Conservation (phyloP, 2,113 vertebrate species). For the Stomatorhinus ivindoensis region DNA sequence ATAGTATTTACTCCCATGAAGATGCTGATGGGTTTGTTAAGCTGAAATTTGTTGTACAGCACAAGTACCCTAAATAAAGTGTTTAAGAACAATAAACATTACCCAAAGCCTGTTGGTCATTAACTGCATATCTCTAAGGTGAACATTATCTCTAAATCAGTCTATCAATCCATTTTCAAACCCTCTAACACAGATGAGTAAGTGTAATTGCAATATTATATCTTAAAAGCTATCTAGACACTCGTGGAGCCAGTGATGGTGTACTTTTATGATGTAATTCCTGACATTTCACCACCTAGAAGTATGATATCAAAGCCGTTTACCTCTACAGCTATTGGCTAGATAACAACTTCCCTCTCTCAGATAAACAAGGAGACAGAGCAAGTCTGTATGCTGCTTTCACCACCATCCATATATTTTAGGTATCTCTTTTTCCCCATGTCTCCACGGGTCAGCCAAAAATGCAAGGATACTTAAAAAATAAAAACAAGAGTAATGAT, state of each 20-base stretch:
- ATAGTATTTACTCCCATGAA: not conserved
- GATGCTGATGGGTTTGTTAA: not conserved
- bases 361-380: not conserved
- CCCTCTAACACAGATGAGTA: not conserved
- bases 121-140: not conserved
- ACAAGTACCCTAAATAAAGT: not conserved
- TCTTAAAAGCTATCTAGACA: not conserved
- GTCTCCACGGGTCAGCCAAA: not conserved
- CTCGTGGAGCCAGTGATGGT: not conserved
- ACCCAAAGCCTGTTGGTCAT: not conserved
- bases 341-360: not conserved
- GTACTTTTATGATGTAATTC: not conserved
- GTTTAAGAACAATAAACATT: not conserved
- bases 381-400: not conserved
- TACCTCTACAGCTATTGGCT: not conserved
- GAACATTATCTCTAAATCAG: not conserved
- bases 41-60: not conserved
- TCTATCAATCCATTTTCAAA: not conserved
- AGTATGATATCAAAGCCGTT: not conserved
- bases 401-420: not conserved
- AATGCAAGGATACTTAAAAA: not conserved
- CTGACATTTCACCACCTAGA: not conserved
- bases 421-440: not conserved
- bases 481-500: not conserved
- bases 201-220: not conserved